Conservation (phyloP, 2,113 vertebrate species). For the Triplophysa siluroides region DNA sequence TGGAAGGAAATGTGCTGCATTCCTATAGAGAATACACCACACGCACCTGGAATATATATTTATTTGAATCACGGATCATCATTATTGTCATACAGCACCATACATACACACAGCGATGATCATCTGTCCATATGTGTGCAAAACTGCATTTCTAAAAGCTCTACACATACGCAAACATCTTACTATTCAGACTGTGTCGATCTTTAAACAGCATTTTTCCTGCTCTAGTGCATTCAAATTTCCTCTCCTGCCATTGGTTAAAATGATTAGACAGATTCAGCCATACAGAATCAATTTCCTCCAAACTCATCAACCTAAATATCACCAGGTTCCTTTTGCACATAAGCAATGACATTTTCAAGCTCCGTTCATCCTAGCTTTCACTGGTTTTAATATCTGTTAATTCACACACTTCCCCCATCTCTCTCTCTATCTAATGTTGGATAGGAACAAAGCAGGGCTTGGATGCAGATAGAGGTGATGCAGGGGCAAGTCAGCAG, state of each 20-base stretch:
- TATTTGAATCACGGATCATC: not conserved
- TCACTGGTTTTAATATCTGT: slow-evolving; percentile 1
- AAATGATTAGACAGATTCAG: slow-evolving; percentile 15
- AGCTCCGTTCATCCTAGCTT: not conserved
- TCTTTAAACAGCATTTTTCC: not conserved
- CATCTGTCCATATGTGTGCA: not conserved
- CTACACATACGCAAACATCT: not conserved
- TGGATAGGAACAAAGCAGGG: not conserved
- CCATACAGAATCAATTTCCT: not conserved
- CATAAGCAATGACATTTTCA: slow-evolving; percentile 25
- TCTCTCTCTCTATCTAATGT: not conserved
- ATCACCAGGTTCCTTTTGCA: slow-evolving; percentile 17
- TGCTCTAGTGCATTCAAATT: slow-evolving; percentile 29
- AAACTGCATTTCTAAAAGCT: not conserved
- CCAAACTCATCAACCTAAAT: slow-evolving; percentile 30
- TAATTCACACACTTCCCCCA: not conserved
- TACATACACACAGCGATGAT: not conserved
- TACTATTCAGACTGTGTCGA: slow-evolving; percentile 4
- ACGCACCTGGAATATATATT: slow-evolving; percentile 1
- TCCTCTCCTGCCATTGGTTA: slow-evolving; percentile 6
- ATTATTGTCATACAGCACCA: not conserved
- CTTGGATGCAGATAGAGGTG: slow-evolving; percentile 28
- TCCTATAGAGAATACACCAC: slow-evolving; percentile 10
- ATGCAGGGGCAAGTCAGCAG: not conserved
- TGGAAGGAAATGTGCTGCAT: slow-evolving; percentile 22